phyloP scores from a whole-genome alignment of 2,888 invertebrate species.

The Caenorhabditis angaria region DNA sequence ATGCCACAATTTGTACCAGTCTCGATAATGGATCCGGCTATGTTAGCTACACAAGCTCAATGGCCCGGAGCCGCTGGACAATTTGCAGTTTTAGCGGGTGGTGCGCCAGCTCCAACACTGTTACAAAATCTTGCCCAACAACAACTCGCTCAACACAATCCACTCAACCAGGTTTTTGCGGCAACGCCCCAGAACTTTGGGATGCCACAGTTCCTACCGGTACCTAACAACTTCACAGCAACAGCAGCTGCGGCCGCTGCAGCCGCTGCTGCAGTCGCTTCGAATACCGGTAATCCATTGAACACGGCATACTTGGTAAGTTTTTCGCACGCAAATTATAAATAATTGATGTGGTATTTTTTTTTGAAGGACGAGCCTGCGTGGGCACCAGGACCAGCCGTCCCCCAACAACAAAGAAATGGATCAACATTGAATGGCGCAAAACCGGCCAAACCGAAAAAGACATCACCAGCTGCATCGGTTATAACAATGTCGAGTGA shows the following conservation, averaged over 20 bases:
- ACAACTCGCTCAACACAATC: slow-evolving; percentile 11
- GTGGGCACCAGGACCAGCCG: slow-evolving; percentile 11
- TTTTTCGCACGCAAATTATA: background rate
- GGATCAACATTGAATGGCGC: background rate
- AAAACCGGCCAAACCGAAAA: slow-evolving; percentile 10
- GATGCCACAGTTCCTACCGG: slow-evolving; percentile 24
- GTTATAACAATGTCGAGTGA: slow-evolving; percentile 38
- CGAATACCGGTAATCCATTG: background rate
- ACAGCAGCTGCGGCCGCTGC: slow-evolving; percentile 16
- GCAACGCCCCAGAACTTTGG: slow-evolving; percentile 16
- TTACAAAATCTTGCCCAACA: slow-evolving; percentile 3
- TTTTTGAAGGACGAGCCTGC: slow-evolving; percentile 5
- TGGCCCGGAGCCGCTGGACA: slow-evolving; percentile 35
- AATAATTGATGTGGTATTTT: background rate
- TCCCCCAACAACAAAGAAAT: slow-evolving; percentile 18
- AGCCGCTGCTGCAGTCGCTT: background rate
- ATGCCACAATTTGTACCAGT: slow-evolving; percentile 65
- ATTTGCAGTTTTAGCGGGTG: slow-evolving; percentile 37
- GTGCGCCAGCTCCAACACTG: slow-evolving; percentile 14
- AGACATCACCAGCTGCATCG: slow-evolving; percentile 28
- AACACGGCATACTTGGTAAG: slow-evolving; percentile 10
- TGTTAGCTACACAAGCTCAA: slow-evolving; percentile 38
- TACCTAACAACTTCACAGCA: slow-evolving; percentile 16
- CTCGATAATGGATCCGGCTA: slow-evolving; percentile 63
- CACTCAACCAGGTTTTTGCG: slow-evolving; percentile 28